Evolutionary conservation across 2,888 invertebrate genomes (phyloP).

Genomic region (Chydorus sphaericus): DNA sequence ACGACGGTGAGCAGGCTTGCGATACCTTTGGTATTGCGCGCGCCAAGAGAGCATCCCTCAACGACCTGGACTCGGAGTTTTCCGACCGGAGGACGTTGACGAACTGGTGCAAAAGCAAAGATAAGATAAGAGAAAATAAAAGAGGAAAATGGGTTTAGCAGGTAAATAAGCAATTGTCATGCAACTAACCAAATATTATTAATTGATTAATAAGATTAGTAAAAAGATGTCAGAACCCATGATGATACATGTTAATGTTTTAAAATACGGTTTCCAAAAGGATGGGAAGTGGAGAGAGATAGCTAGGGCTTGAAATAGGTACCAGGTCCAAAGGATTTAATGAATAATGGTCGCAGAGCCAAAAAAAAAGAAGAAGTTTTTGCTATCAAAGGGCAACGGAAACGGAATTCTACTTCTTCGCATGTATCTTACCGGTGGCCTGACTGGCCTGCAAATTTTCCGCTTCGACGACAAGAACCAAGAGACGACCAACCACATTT

Average conservation of each 20-base stretch:
- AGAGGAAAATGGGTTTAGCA: background rate
- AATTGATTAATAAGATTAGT: too few species aligned
- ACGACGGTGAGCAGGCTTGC: too few species aligned
- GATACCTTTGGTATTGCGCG: slow-evolving; percentile 21
- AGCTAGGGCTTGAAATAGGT: background rate
- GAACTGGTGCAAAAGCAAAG: too few species aligned
- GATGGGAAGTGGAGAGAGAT: background rate
- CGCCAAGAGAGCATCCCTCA: slow-evolving; percentile 21
- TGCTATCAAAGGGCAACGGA: background rate
- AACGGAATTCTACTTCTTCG: too few species aligned
- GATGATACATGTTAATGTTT: background rate
- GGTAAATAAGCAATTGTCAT: background rate
- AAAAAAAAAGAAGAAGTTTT: background rate
- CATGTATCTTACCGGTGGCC: slow-evolving; percentile 28
- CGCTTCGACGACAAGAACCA: slow-evolving; percentile 35
- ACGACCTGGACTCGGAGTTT: slow-evolving; percentile 24
- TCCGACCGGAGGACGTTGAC: slow-evolving; percentile 30
- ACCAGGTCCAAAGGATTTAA: background rate
- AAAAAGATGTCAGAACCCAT: too few species aligned
- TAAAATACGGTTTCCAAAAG: background rate
- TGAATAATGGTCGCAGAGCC: background rate
- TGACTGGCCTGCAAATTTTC: slow-evolving; percentile 21
- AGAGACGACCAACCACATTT: slow-evolving; percentile 42
- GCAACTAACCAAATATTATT: background rate
- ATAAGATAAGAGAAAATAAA: too few species aligned